phyloP scores from a whole-genome alignment of 2,797 vertebrate genomes.

The Zenarchopterus dispar region DNA sequence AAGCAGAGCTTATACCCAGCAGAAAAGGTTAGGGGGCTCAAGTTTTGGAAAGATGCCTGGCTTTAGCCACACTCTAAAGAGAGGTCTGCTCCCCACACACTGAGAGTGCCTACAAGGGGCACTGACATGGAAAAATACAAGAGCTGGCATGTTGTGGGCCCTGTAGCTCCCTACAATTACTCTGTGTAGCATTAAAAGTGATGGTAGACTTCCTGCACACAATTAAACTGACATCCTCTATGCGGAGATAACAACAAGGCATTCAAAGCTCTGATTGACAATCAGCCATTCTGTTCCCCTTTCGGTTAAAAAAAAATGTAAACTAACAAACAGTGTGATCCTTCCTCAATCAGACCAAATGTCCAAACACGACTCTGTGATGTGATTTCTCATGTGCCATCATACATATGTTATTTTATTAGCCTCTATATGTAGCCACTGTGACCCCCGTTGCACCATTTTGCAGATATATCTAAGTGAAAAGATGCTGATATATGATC shows the following conservation, averaged over 20 bases:
- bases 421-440: slow-evolving; percentile 34
- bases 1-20: slow-evolving; percentile 67
- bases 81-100: slow-evolving; percentile 72
- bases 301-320: slow-evolving; percentile 27
- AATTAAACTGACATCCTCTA: slow-evolving; percentile 35
- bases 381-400: slow-evolving; percentile 39
- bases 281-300: not conserved
- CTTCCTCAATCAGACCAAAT: slow-evolving; percentile 50
- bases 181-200: slow-evolving; percentile 45
- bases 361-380: slow-evolving; percentile 30
- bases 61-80: slow-evolving; percentile 64
- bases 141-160: slow-evolving; percentile 70
- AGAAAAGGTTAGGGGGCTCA: slow-evolving; percentile 54
- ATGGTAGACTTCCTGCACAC: slow-evolving; percentile 32
- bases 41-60: slow-evolving; percentile 74
- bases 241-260: slow-evolving; percentile 15
- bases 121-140: slow-evolving; percentile 80
- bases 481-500: slow-evolving; percentile 71
- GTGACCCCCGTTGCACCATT: slow-evolving; percentile 41
- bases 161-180: slow-evolving; percentile 57
- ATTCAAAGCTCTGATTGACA: slow-evolving; percentile 27
- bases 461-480: slow-evolving; percentile 56
- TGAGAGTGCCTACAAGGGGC: slow-evolving; percentile 65
- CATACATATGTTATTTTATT: slow-evolving; percentile 42
- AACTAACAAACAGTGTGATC: slow-evolving; percentile 37